Evolutionary conservation across 2,888 invertebrate genomes (phyloP).

Genomic region (Hyles lineata): DNA sequence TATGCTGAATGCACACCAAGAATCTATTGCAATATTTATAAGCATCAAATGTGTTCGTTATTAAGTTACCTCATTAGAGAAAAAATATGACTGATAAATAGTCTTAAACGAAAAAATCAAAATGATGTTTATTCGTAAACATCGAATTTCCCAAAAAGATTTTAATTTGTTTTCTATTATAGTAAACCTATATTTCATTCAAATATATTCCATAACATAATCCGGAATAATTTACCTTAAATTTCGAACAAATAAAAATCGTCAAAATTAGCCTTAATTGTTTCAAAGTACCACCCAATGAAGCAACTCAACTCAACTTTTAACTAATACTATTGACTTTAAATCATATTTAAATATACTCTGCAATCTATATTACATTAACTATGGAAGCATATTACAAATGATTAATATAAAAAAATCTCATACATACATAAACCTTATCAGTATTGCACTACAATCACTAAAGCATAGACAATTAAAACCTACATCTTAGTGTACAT

Average conservation of each 20-base stretch:
- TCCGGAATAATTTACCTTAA: no score
- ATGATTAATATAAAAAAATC: slow-evolving; percentile 35
- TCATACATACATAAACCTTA: not conserved
- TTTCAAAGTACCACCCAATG: not conserved
- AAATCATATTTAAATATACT: slow-evolving; percentile 14
- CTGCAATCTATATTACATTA: slow-evolving; percentile 8
- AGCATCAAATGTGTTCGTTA: not conserved
- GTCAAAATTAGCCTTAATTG: not conserved
- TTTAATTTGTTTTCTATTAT: no score
- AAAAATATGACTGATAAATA: not conserved
- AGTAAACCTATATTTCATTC: no score
- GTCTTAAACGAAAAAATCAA: not conserved
- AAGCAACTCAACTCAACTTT: not conserved
- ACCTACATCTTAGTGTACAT: slow-evolving; percentile 39
- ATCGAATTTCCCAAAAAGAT: no score
- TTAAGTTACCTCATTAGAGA: not conserved
- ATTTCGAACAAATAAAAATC: not conserved
- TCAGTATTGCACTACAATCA: slow-evolving; percentile 42
- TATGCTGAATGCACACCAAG: slow-evolving; percentile 29
- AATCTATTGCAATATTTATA: not conserved
- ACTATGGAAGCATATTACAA: slow-evolving; percentile 23
- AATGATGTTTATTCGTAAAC: no score
- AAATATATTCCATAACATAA: no score
- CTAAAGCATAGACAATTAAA: slow-evolving; percentile 18
- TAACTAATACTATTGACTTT: slow-evolving; percentile 3